Base-by-base conservation (phyloP, 2,113 vertebrate species). In the Cinclus cinclus region DNA sequence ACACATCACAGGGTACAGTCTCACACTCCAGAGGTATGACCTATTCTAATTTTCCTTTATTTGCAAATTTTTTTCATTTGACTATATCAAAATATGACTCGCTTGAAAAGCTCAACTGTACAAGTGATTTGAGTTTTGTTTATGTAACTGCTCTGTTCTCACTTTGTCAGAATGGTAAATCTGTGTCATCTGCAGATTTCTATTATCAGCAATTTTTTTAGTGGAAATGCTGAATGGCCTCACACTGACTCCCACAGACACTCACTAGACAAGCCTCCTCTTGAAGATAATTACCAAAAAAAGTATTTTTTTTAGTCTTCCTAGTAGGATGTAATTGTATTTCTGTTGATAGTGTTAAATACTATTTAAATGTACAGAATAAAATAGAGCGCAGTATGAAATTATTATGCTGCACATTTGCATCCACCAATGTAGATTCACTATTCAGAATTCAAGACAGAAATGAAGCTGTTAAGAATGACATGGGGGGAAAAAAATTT, bases 401-500 rank as follows among this genome's bases (percentile, higher is more conserved):
- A 95, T 30, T 14, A 83, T 46, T 44, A 11, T 27, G n/a, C 44
- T 70, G 9, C 5, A 28, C 7, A 65, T 47, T 74, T 52, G n/a
- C 6, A 55, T 44, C 25, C 60, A 58, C n/a, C 50, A 64, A 44
- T 15, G 10, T 17, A 52, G 25, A 65, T 41, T 81, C 23, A 53
- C 13, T 95, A 87, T 69, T 69, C 82, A 80, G 42, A 53, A 80
- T 30, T 30, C 68, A 77, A 75, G 27, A 81, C 0, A 65, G 14
- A 90, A 92, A 77, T 63, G 7, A 93, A 92, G 18, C 15, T 90
- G 28, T 59, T 55, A 74, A 30, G 47, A 93, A 80, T 63, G 20
- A 78, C 50, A 64, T 1, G 6, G 11, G 42, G 12, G 11, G 2
- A 5, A 50, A 58, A 87, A 62, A 25, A 1, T 2, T 35, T 46